Evolutionary conservation across 2,888 invertebrate genomes (phyloP), one percentile per base, ranked within the genome.

Genomic region (Ptycholaimellus sp.): DNA sequence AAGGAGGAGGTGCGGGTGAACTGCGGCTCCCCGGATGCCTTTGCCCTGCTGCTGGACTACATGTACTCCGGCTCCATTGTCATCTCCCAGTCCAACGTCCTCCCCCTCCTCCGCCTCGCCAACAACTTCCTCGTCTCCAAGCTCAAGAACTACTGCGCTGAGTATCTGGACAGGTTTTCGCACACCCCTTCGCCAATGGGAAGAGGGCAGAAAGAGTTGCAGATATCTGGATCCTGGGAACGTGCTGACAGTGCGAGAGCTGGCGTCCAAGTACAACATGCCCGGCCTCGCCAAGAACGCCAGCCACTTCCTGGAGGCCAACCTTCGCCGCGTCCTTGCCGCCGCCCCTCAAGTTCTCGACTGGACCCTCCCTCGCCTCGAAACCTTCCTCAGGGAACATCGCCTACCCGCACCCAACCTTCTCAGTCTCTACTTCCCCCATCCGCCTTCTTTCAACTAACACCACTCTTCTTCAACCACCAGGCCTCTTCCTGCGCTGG

Each of bases 41-140:
- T 72, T 56, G 58, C 61, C 17, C 59, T 62, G 27, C 60, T 72
- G 35, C 55, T 73, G 19, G 68, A 69, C 52, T 73, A 70, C 51
- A 70, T 72, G 65, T 73, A 72, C 54, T 70, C 71, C 23, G 72
- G 72, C 5, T 64, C 62, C 46, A 66, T 69, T 6, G 65, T 66
- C 9, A 68, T 72, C 37, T 66, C 69, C 47, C 65, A 68, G 46
- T 61, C 63, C 22, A 70, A 68, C 53, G 70, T 72, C 22, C 64
- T 67, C 36, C 71, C 72, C 55, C 54, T 72, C 33, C 56, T 72
- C 30, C 61, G 68, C 44, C 56, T 72, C 37, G 67, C 72, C 13
- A 70, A 71, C 56, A 69, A 70, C 53, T 70, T 72, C 54, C 60
- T 71, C 49, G 65, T 72, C 40, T 42, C 49, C 9, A 51, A 56